Evolutionary conservation across 2,797 vertebrate genomes (phyloP).

Genomic region (Salarias fasciatus): DNA sequence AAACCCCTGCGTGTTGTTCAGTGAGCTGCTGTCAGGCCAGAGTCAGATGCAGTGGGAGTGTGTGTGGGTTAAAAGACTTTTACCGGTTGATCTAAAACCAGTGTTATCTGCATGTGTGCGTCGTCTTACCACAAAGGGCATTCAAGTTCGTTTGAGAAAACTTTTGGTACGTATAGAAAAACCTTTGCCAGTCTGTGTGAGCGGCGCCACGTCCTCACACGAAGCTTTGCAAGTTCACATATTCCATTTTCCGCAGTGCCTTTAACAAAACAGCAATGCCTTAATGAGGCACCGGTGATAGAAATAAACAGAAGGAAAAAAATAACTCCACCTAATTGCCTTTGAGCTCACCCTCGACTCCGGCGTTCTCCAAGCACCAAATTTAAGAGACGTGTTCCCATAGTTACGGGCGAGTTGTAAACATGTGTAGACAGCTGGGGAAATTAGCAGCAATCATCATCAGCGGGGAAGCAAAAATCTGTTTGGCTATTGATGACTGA

Average conservation of each 20-base stretch:
- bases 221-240: neutral
- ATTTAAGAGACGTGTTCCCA: conserved; percentile 16
- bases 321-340: conserved; percentile 17
- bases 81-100: conserved; percentile 42
- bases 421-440: conserved; percentile 35
- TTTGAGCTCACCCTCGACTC: conserved; percentile 9
- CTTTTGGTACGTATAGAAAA: neutral
- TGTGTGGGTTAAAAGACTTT: conserved; percentile 63
- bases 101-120: neutral
- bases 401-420: conserved; percentile 19
- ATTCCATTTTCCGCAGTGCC: neutral
- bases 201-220: conserved; percentile 5
- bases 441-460: conserved; percentile 51
- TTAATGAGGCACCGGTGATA: conserved; percentile 13
- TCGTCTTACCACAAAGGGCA: neutral
- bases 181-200: neutral
- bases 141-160: neutral
- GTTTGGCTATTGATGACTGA: conserved; percentile 40
- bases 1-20: conserved; percentile 25
- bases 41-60: conserved; percentile 46
- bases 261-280: neutral
- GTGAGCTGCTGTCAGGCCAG: conserved; percentile 33
- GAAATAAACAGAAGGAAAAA: conserved; percentile 12
- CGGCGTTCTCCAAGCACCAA: neutral
- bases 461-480: conserved; percentile 36